Evolutionary conservation across 2,113 vertebrate genomes (phyloP), one percentile per base, ranked within the genome.

Genomic region (Otus sunia): DNA sequence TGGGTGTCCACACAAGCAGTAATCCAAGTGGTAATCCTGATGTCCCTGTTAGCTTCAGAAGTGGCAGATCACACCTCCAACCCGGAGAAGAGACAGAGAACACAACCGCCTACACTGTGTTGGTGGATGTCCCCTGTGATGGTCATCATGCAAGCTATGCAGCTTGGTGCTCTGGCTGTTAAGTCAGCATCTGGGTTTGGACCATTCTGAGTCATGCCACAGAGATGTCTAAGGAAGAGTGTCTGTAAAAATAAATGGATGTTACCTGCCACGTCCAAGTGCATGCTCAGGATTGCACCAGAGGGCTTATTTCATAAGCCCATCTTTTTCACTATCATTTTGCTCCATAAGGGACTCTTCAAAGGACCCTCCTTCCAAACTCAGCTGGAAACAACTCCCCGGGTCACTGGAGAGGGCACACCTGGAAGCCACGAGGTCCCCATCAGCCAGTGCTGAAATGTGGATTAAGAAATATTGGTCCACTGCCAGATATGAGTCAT

Each of bases 351-450:
- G 11, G 41, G 39, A 13, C 32, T 66, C 43, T 56, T 12, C 71
- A 15, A 52, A 76, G 32, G 20, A 58, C 7, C 8, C 3, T 45
- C 34, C 37, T 50, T 69, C 32, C 59, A 80, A 83, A 55, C 29
- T n/a, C 63, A 52, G 26, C 36, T 86, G 72, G 55, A 66, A 74
- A 30, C 12, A 30, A 5, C 29, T 83, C 50, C 29, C 37, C 41
- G n/a, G 20, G 47, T 87, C 88, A 47, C 56, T 78, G 85, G 39
- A 72, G 11, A 34, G 12, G 23, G 34, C n/a, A 21, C 32, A 36
- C 43, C 84, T 92, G 1, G 0, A 77, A 84, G 72, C 20, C 2
- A 0, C 0, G 1, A 60, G 32, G n/a, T 79, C 56, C 11, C 34
- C 68, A 41, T 43, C 68, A 60, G 56, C 60, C 64, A 86, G 39